Base-by-base conservation (phyloP, 92 coral and sea anemone genomes). In the Umimayanthus kanabou region DNA sequence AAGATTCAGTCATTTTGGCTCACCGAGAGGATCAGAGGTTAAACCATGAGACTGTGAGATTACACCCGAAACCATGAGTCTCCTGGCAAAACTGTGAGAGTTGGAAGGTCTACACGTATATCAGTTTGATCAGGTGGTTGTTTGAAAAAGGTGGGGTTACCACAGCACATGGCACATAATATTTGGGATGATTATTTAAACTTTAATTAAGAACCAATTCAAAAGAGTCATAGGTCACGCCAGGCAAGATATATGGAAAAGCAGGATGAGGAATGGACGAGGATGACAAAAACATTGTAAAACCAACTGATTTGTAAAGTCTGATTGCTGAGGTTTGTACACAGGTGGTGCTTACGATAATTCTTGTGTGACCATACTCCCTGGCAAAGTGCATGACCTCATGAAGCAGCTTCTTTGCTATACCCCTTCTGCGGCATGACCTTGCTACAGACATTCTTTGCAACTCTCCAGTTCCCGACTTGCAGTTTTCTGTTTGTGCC, bases 361-460 rank as follows among this genome's bases (percentile, higher is more conserved):
- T 73, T 88, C 85, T 92, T 47, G 90, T 73, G 43, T 87, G 67
- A 26, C 88, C 82, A 23, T 90, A 79, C 39, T 80, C 92, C 79
- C 87, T 93, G 16, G 98, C 95, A 80, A 90, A 88, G 16, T 70
- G 42, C 18, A 93, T 81, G 1, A 89, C 85, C 83, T 90, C 88
- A 10, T 87, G 77, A 29, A 92, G 74, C 73, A 95, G 91, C 77
- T 82, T 78, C 47, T 80, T 90, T 23, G 93, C 98, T 47, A 95
- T 93, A 22, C 98, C 98, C 88, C 73, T 94, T 61, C 93, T 47
- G 29, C 94, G 88, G 29, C 92, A 88, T 13, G 84, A 37, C 8
- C 64, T 77, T 23, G 93, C 90, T 0, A 95, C 98, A 2, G 94
- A 90, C 98, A 95, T 93, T 58, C 98, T 85, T 49, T 92, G 93